These are phyloP conservation scores for Saccostrea echinata DNA, from an alignment of 1,140 invertebrate genomes.

Conservation along the genomic window DNA sequence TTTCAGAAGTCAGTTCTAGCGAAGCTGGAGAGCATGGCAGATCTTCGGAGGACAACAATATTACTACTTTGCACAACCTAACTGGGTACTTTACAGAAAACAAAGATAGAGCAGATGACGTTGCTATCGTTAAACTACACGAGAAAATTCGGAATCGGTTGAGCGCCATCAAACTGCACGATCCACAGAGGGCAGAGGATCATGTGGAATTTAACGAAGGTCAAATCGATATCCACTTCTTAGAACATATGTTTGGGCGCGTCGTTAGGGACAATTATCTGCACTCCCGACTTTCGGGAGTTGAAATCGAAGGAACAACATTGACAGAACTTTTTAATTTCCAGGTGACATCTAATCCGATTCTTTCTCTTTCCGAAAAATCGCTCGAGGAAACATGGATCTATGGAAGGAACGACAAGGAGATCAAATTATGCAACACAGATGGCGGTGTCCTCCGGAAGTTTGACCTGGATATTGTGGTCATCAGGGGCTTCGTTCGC, in stretches of 20 bases:
- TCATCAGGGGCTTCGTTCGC: slow-evolving; percentile 16
- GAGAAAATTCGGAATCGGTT: slow-evolving; percentile 15
- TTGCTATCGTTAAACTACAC: background rate
- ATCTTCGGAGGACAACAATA: background rate
- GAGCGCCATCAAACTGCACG: background rate
- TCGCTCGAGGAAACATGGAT: slow-evolving; percentile 14
- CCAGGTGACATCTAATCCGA: background rate
- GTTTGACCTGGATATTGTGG: background rate
- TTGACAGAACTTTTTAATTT: slow-evolving; percentile 33
- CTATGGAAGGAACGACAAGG: background rate
- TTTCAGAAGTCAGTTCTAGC: background rate
- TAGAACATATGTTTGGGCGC: slow-evolving; percentile 7
- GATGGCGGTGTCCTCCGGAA: slow-evolving; percentile 14
- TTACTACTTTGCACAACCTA: background rate
- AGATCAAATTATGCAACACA: slow-evolving; percentile 36
- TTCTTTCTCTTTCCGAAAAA: slow-evolving; percentile 14
- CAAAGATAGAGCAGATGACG: background rate
- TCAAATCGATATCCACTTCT: slow-evolving; percentile 4
- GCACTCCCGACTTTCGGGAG: background rate
- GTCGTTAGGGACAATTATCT: background rate
- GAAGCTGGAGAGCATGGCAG: background rate
- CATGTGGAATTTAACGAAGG: slow-evolving; percentile 22
- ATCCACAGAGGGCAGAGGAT: background rate
- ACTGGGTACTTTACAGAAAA: background rate
- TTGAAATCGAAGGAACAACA: background rate